Percentiles rank a stretch among this genome's conserved stretches.
phyloP scores from a whole-genome alignment of 2,113 vertebrate genomes.

The Tauraco erythrolophus region DNA sequence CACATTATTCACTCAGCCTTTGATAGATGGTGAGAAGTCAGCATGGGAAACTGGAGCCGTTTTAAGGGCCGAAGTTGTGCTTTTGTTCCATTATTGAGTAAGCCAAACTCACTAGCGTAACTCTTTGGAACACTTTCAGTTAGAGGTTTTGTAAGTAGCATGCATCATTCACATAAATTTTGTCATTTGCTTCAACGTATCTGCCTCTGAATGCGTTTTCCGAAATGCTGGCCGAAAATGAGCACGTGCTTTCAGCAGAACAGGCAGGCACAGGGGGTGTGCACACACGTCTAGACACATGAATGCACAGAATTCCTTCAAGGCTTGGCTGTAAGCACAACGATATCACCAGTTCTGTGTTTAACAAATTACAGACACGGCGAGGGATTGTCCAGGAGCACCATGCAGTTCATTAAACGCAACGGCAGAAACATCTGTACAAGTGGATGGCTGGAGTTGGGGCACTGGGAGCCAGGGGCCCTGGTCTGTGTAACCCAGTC shows the following conservation, averaged over 20 bases:
- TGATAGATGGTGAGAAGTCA: background rate
- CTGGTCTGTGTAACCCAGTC: background rate
- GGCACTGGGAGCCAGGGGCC: background rate
- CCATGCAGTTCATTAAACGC: background rate
- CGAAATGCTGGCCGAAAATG: background rate
- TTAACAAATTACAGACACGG: background rate
- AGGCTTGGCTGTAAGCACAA: background rate
- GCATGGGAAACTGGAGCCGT: background rate
- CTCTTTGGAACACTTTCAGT: background rate
- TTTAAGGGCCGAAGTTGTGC: fast-evolving
- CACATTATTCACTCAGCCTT: background rate
- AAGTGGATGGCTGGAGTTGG: background rate
- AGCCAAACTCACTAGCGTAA: background rate
- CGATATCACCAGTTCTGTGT: background rate
- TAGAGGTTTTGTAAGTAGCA: background rate
- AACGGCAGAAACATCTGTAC: background rate
- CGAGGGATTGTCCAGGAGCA: background rate
- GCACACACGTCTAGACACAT: fast-evolving
- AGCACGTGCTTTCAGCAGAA: background rate
- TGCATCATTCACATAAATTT: background rate
- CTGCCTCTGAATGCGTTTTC: background rate
- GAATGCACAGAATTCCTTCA: background rate
- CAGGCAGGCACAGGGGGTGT: fast-evolving
- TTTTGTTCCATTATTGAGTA: background rate
- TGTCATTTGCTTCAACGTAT: background rate